Base-by-base conservation (phyloP, 2,888 invertebrate species). In the Neoscelio sp. region DNA sequence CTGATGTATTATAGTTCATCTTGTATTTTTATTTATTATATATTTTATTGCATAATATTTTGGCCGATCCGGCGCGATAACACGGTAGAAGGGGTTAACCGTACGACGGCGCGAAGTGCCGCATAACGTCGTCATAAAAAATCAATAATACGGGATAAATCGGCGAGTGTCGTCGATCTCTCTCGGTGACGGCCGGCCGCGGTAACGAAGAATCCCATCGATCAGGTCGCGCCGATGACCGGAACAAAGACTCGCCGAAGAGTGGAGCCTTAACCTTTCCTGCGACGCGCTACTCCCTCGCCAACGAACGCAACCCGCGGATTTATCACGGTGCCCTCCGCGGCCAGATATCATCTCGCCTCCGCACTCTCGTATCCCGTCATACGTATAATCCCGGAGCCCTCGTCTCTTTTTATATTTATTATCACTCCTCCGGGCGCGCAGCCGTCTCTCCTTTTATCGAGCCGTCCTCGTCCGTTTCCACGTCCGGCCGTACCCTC, bases 331-430 rank as follows among this genome's bases (percentile, higher is more conserved):
- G 83, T 83, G 83, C 83, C 85, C 84, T 81, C 85, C 80, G 82
- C 85, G 83, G 83, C 85, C 83, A 89, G 89, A 89, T 89, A 89
- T 89, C 88, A 89, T 89, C 89, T 88, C 87, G 85, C 86, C 87
- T 82, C 70, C 68, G 65, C 77, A 68, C 71, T 80, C 78, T 71
- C 68, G 65, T 76, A 56, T 67, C 80, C 78, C 78, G 78, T 80
- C 80, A 74, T 71, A 75, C 60, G 70, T 70, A 58, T 48, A 64
- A 67, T 73, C 75, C 64, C 60, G 71, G 33, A 60, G 67, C 54
- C 56, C 62, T 44, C 58, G 64, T 70, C 74, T 50, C 62, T 71
- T 73, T 78, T 78, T 73, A 62, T 62, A 56, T 73, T 78, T 78
- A 67, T 73, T 73, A 73, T 46, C 40, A 17, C 78, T 73, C 77